A percentile compares a stretch with the other conserved stretches of the same genome.
These are phyloP conservation scores for Mizuhopecten yessoensis DNA, from an alignment of 1,140 invertebrate genomes.

Conservation along the genomic window DNA sequence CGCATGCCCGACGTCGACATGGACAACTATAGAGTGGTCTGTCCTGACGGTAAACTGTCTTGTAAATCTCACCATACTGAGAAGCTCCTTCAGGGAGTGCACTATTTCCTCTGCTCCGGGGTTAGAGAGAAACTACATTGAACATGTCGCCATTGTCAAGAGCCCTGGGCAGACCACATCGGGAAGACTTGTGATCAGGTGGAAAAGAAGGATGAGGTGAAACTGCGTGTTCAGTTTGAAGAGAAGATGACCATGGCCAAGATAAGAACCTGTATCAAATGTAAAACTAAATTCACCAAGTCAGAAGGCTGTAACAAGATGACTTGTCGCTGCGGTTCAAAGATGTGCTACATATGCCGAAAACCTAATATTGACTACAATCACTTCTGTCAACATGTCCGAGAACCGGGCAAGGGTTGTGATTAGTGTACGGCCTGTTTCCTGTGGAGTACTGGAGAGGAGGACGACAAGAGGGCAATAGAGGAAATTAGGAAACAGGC, in stretches of 20 bases:
- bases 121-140: too few relatives aligned
- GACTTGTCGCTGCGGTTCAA: conserved; percentile 87
- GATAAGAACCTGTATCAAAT: conserved; percentile 86
- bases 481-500: conserved; percentile 71
- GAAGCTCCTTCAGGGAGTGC: too few relatives aligned
- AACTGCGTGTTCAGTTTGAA: conserved; percentile 83
- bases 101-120: too few relatives aligned
- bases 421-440: not conserved
- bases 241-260: conserved; percentile 88
- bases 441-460: conserved; percentile 15
- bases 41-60: too few relatives aligned
- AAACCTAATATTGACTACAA: too few relatives aligned
- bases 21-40: too few relatives aligned
- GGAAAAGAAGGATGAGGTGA: conserved; percentile 80
- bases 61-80: too few relatives aligned
- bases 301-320: conserved; percentile 89
- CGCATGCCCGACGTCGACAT: too few relatives aligned
- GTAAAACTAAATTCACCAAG: conserved; percentile 86
- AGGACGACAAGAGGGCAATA: conserved; percentile 74
- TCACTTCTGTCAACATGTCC: too few relatives aligned
- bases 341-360: conserved; percentile 89
- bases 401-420: too few relatives aligned
- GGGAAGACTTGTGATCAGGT: conserved; percentile 77
- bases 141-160: conserved; percentile 78
- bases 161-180: conserved; percentile 79